Percentiles rank a stretch among this genome's conserved stretches.
Evolutionary conservation across 35 echinoderm and acorn worm genomes (phyloP).

Genomic region (Lytechinus pictus): DNA sequence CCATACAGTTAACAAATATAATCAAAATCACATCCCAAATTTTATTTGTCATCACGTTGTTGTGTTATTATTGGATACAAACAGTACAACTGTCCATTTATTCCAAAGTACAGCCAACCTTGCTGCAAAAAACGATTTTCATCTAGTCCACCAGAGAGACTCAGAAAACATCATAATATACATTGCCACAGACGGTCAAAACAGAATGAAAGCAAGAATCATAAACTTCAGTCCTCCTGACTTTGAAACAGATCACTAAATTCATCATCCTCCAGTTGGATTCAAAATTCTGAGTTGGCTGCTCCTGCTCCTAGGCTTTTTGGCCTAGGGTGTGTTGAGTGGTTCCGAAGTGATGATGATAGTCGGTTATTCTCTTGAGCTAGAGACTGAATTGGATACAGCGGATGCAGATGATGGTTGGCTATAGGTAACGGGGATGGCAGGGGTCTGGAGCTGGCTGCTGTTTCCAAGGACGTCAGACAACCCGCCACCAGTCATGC

Average conservation of each 20-base stretch:
- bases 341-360: constrained; percentile 22
- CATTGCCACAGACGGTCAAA: no score
- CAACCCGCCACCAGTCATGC: background rate
- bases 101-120: no score
- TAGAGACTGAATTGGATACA: background rate
- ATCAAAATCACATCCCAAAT: no score
- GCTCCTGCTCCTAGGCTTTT: background rate
- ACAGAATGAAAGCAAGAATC: no score
- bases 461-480: constrained; percentile 18
- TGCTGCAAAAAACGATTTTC: no score
- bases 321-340: constrained; percentile 35
- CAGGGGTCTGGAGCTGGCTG: constrained; percentile 10
- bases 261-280: background rate
- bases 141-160: no score
- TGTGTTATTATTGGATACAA: no score
- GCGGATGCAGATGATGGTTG: background rate
- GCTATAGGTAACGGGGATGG: background rate
- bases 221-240: background rate
- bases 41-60: no score
- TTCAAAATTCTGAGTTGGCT: background rate
- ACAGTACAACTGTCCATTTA: no score
- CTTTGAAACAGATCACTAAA: constrained; percentile 7
- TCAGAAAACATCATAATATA: no score
- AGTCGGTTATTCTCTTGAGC: background rate
- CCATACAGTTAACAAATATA: no score